Conservation (phyloP, 1,140 invertebrate species). For the Drepana arcuata region DNA sequence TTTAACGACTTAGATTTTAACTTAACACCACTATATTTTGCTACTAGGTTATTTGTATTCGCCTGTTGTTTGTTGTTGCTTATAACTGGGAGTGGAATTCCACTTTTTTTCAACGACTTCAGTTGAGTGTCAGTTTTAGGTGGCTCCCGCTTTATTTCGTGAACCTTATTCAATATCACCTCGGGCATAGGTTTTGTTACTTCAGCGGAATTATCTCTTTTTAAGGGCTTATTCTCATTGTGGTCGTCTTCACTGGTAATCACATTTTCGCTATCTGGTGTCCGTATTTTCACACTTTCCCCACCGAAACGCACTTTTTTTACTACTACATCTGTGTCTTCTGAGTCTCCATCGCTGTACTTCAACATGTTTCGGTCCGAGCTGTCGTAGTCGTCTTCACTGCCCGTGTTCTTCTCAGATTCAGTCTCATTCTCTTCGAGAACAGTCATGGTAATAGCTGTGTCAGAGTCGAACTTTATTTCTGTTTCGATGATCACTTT, state of each 20-base stretch:
- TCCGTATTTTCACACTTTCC: conserved; percentile 85
- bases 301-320: conserved; percentile 86
- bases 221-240: conserved; percentile 22
- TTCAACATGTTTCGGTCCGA: conserved; percentile 68
- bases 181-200: conserved; percentile 23
- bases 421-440: conserved; percentile 77
- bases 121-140: conserved; percentile 24
- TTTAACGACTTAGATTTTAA: conserved; percentile 66
- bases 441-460: conserved; percentile 85
- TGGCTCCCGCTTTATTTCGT: conserved; percentile 46
- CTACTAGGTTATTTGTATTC: conserved; percentile 18
- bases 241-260: conserved; percentile 66
- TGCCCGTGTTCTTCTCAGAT: conserved; percentile 52
- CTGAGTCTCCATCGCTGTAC: conserved; percentile 72
- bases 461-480: conserved; percentile 83
- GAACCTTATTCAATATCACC: conserved; percentile 42
- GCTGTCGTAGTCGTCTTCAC: conserved; percentile 65
- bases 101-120: conserved; percentile 38
- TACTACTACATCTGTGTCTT: conserved; percentile 71
- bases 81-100: conserved; percentile 58
- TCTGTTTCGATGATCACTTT: conserved; percentile 85
- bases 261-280: conserved; percentile 83
- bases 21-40: conserved; percentile 41
- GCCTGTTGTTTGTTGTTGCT: conserved; percentile 34
- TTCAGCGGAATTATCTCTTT: conserved; percentile 29